These are phyloP conservation scores for Hydrotaea cyrtoneurina DNA, from an alignment of 2,888 invertebrate species.

Conservation along the genomic window DNA sequence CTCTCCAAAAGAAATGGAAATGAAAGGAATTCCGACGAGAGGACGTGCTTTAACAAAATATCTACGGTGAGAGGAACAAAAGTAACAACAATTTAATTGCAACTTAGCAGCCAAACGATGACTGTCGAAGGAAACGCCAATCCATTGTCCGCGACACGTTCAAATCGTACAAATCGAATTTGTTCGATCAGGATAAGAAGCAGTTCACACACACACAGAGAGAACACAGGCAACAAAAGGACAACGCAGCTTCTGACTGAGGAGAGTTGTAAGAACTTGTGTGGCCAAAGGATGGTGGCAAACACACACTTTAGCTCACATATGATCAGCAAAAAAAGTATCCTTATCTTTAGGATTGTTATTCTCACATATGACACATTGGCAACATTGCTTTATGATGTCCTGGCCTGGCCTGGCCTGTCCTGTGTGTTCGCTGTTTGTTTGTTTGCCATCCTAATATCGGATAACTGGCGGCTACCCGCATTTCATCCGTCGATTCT, in stretches of 20 bases:
- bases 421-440: constrained; percentile 50
- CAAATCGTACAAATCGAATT: constrained; percentile 68
- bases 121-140: constrained; percentile 23
- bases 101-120: constrained; percentile 47
- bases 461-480: constrained; percentile 76
- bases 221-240: constrained; percentile 40
- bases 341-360: constrained; percentile 17
- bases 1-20: constrained; percentile 22
- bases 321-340: constrained; percentile 29
- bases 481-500: constrained; percentile 69
- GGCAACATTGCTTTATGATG: constrained; percentile 42
- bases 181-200: constrained; percentile 70
- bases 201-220: constrained; percentile 27
- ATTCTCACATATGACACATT: constrained; percentile 32
- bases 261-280: background rate
- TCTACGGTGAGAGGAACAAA: constrained; percentile 28
- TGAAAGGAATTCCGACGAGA: constrained; percentile 31
- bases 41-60: constrained; percentile 49
- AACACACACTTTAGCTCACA: constrained; percentile 27
- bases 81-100: constrained; percentile 58
- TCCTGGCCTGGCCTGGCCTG: constrained; percentile 46
- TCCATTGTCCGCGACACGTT: constrained; percentile 71
- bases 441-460: constrained; percentile 72
- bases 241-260: constrained; percentile 35
- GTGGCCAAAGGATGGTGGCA: constrained; percentile 21